Percentiles rank a stretch among this genome's conserved stretches.
Evolutionary conservation across 2,797 vertebrate species (phyloP).

Genomic region (Tadarida brasiliensis): DNA sequence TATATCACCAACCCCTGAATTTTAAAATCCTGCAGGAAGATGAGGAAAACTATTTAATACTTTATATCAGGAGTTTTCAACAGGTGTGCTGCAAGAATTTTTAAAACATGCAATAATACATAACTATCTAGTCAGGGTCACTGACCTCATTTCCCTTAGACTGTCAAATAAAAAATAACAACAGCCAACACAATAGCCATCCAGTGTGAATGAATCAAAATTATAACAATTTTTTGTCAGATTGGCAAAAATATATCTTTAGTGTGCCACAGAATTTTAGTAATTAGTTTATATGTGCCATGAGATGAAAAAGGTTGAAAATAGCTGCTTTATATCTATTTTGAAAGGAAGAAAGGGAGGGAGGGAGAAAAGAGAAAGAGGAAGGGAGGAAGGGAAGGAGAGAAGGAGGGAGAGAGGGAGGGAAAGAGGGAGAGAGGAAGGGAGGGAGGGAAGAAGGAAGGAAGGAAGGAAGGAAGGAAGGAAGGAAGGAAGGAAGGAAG

Average conservation of each 20-base stretch:
- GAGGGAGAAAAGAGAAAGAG: neutral
- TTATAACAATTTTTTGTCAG: neutral
- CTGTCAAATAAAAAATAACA: no score
- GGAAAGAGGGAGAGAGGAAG: accelerated
- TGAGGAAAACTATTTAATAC: neutral
- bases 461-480: neutral
- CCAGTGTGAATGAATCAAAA: neutral
- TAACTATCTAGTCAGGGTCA: neutral
- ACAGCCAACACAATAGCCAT: neutral
- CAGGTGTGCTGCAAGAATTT: neutral
- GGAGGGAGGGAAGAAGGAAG: accelerated
- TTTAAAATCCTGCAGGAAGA: slow-evolving; percentile 9
- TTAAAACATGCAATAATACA: neutral
- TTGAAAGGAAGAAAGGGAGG: neutral
- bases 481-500: neutral
- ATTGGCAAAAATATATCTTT: neutral
- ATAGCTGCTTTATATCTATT: neutral
- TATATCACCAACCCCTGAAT: slow-evolving; percentile 6
- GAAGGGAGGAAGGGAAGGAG: neutral
- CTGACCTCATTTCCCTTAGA: no score
- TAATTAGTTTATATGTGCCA: neutral
- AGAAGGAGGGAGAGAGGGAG: accelerated
- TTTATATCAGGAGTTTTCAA: neutral
- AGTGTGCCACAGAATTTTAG: neutral
- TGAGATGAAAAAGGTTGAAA: neutral